Percentiles rank a stretch among this genome's conserved stretches.
phyloP scores from a whole-genome alignment of 2,888 invertebrate genomes.

The Drosophila flavopinicola region DNA sequence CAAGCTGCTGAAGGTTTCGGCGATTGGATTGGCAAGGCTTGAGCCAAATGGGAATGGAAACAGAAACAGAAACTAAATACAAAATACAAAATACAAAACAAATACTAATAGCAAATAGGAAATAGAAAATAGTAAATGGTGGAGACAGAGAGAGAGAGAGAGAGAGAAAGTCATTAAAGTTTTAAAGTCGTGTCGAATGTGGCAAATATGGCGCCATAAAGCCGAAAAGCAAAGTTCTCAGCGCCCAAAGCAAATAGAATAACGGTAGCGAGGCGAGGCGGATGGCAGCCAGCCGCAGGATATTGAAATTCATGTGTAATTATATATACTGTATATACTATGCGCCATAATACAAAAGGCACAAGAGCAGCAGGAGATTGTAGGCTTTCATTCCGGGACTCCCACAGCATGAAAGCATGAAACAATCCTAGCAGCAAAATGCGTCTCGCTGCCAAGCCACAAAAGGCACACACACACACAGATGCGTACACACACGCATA shows the following conservation, averaged over 20 bases:
- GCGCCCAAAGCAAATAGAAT: slow-evolving; percentile 37
- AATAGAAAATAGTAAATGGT: slow-evolving; percentile 26
- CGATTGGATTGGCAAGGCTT: slow-evolving; percentile 27
- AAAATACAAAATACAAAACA: slow-evolving; percentile 26
- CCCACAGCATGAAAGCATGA: slow-evolving; percentile 44
- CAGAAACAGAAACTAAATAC: slow-evolving; percentile 44
- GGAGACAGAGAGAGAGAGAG: slow-evolving; percentile 19
- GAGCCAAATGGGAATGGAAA: slow-evolving; percentile 36
- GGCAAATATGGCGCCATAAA: slow-evolving; percentile 39
- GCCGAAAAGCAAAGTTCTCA: slow-evolving; percentile 34
- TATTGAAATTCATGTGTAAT: slow-evolving; percentile 79
- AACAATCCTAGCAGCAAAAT: slow-evolving; percentile 68
- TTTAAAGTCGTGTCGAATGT: slow-evolving; percentile 58
- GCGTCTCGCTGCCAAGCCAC: slow-evolving; percentile 46
- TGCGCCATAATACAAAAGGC: slow-evolving; percentile 8
- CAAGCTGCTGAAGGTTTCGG: slow-evolving; percentile 13
- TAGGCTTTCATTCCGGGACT: slow-evolving; percentile 1
- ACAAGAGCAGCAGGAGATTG: slow-evolving; percentile 9
- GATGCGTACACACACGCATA: not conserved
- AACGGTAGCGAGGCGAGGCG: slow-evolving; percentile 1
- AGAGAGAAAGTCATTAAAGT: slow-evolving; percentile 41
- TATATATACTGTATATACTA: slow-evolving; percentile 49
- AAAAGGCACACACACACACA: slow-evolving; percentile 25
- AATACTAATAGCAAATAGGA: slow-evolving; percentile 45
- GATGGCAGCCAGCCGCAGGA: slow-evolving; percentile 55